Conservation (phyloP, 2,113 vertebrate species). For the Boulengeromyrus knoepffleri region DNA sequence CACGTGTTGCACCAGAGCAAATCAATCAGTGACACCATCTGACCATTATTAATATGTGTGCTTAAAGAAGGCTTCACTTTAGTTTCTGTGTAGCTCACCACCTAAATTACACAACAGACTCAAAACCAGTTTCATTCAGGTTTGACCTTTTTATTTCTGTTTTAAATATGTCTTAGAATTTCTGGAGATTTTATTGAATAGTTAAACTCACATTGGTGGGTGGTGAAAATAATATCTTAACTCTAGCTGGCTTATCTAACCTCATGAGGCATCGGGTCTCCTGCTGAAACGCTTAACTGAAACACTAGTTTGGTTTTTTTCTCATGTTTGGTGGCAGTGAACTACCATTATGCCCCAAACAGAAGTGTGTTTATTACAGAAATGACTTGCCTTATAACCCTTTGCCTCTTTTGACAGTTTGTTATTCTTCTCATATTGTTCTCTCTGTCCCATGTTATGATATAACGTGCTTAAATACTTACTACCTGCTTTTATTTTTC, state of each 20-base stretch:
- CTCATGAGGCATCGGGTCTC: conserved; percentile 26
- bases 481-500: conserved; percentile 50
- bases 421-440: neutral
- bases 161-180: conserved; percentile 5
- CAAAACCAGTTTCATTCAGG: neutral
- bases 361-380: neutral
- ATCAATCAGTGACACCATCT: neutral
- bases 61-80: neutral
- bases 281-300: conserved; percentile 16
- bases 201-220: conserved; percentile 31
- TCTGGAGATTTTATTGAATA: conserved; percentile 19
- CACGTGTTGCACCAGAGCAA: neutral
- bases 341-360: neutral
- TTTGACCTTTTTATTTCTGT: neutral
- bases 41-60: neutral
- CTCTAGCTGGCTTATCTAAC: conserved; percentile 32
- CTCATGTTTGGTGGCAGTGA: neutral
- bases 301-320: conserved; percentile 16
- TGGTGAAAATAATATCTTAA: conserved; percentile 37
- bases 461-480: conserved; percentile 15
- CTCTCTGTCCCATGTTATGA: neutral
- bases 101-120: neutral
- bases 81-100: neutral
- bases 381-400: neutral
- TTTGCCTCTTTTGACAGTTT: neutral